Base-by-base conservation (phyloP, 1,140 invertebrate species). In the Bombus balteatus region DNA sequence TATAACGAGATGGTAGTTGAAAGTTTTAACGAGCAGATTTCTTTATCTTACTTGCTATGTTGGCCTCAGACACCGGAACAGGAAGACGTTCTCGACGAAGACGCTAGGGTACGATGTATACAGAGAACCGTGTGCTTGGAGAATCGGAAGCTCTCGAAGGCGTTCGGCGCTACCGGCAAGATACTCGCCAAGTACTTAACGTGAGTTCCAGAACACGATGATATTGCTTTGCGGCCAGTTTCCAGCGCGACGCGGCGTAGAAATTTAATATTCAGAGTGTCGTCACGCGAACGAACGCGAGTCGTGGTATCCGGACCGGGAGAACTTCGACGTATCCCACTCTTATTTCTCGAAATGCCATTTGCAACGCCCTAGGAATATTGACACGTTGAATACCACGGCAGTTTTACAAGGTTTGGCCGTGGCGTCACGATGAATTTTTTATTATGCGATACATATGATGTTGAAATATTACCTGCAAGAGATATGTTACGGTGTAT, bases 121-220 rank as follows among this genome's bases (percentile, higher is more conserved):
- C 94, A 95, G 78, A 92, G 91, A 70, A 93, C 92, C 8, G 90
- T 95, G 18, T 95, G 94, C 85, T 81, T 92, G 3, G 92, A 95
- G 80, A 95, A 94, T 90, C 92, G 89, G 10, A 93, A 92, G 66
- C 88, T 95, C 9, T 75, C 88, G 28, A 85, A 91, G 53, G 92
- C 95, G 82, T 88, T 95, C 66, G 95, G 95, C 4, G 59, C 68
- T 13, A 57, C 87, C 59, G 94, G 94, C 28, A 91, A 91, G 85
- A 70, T 92, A 72, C 72, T 95, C 25, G 94, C 92, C 3, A 93
- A 92, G 66, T 94, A 94, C 90, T 92, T 95, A 77, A 95, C 92
- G 95, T 95, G 73, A 93, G 94, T 93, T 81, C 41, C n/a, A 15
- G 12, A 22, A 22, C 34, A n/a, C 34, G 5, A 25, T 34, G 70